Evolutionary conservation across 1,140 invertebrate genomes (phyloP).

Genomic region (Calliphora vicina): DNA sequence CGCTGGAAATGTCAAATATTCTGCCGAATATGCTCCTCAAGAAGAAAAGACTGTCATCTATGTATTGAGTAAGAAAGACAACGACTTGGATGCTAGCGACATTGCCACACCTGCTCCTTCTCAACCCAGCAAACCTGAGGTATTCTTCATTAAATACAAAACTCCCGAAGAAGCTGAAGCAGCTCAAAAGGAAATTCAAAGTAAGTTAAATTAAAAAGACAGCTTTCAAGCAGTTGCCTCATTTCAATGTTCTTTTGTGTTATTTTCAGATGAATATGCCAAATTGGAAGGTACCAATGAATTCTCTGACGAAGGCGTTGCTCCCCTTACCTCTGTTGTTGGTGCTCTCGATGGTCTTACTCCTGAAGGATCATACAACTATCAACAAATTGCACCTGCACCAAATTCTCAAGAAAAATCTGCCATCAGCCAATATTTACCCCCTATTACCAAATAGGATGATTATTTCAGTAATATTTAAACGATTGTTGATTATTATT

Average conservation of each 20-base stretch:
- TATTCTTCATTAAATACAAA: conserved; percentile 80
- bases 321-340: conserved; percentile 57
- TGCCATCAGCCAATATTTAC: conserved; percentile 36
- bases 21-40: conserved; percentile 62
- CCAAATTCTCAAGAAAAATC: conserved; percentile 38
- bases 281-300: conserved; percentile 59
- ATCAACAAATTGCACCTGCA: conserved; percentile 48
- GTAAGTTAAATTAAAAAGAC: conserved; percentile 37
- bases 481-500: conserved; percentile 31
- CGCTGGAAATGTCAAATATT: conserved; percentile 65
- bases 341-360: conserved; percentile 57
- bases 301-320: conserved; percentile 56
- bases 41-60: conserved; percentile 89
- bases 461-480: conserved; percentile 1
- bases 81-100: conserved; percentile 68
- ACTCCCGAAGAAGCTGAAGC: conserved; percentile 68
- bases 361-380: conserved; percentile 60
- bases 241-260: neutral
- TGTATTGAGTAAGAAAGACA: conserved; percentile 81
- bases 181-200: conserved; percentile 61
- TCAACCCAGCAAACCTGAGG: conserved; percentile 76
- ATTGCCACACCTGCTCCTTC: conserved; percentile 79
- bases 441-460: conserved; percentile 21
- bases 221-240: neutral
- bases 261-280: conserved; percentile 51